These are phyloP conservation scores for Eupithecia pulchellata DNA, from an alignment of 2,888 invertebrate genomes.

Conservation along the genomic window DNA sequence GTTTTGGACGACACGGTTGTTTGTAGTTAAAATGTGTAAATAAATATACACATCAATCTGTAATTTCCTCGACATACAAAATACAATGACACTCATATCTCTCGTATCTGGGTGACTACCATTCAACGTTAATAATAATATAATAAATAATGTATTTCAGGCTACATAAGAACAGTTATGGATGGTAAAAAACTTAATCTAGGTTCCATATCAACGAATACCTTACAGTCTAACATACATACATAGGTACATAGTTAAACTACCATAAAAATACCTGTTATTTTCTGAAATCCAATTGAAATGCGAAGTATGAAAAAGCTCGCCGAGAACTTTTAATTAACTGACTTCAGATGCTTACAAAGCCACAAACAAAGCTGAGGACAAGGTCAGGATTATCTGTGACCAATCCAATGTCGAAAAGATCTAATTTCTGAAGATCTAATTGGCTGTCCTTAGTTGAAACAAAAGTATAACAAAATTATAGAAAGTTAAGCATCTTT, in stretches of 20 bases:
- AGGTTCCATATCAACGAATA: no score
- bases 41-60: background rate
- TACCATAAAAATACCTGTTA: background rate
- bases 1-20: background rate
- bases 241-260: no score
- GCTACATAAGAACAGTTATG: no score
- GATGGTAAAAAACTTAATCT: no score
- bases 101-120: background rate
- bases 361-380: background rate
- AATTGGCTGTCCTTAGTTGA: background rate
- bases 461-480: conserved; percentile 1
- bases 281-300: background rate
- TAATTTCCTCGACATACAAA: background rate
- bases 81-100: background rate
- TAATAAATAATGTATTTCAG: no score
- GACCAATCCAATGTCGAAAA: conserved; percentile 2
- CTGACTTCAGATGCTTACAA: conserved; percentile 8
- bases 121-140: background rate
- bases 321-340: conserved; percentile 9
- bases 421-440: conserved; percentile 1
- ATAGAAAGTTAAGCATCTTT: background rate
- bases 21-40: background rate
- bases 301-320: conserved; percentile 5
- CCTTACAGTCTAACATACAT: no score
- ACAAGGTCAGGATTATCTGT: conserved; percentile 12